Percentiles rank a stretch among this genome's conserved stretches.
Conservation (phyloP, 1,140 invertebrate species). For the Drosophila equinoxialis region DNA sequence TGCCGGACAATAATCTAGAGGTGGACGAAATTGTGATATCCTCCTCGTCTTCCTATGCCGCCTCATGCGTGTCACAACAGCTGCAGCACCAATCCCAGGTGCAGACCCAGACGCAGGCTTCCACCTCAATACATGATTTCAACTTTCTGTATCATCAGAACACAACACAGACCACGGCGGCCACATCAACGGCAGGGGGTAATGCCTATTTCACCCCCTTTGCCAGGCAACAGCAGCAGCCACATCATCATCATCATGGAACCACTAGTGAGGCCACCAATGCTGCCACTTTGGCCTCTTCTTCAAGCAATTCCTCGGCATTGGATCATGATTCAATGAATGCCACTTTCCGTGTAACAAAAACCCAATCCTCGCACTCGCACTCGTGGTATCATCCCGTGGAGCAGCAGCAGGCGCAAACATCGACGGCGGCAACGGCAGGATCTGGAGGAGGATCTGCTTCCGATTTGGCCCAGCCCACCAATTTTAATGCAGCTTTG, state of each 20-base stretch:
- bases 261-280: conserved; percentile 72
- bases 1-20: conserved; percentile 69
- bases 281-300: conserved; percentile 70
- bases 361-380: conserved; percentile 47
- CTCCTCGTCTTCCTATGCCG: conserved; percentile 73
- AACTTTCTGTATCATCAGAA: conserved; percentile 65
- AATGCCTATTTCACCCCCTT: conserved; percentile 52
- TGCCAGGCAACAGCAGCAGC: conserved; percentile 53
- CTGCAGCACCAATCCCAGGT: conserved; percentile 34
- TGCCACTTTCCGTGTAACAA: conserved; percentile 61
- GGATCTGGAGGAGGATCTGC: conserved; percentile 17
- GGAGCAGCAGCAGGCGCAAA: conserved; percentile 20
- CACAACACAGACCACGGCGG: conserved; percentile 27
- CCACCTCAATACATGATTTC: conserved; percentile 50
- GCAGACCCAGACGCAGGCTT: conserved; percentile 16
- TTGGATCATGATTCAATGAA: conserved; percentile 73
- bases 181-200: conserved; percentile 17
- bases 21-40: conserved; percentile 79
- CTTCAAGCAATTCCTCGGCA: conserved; percentile 67
- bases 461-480: conserved; percentile 52
- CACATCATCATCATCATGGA: conserved; percentile 40
- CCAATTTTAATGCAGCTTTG: conserved; percentile 69
- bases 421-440: conserved; percentile 25
- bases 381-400: conserved; percentile 52
- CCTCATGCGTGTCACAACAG: conserved; percentile 46